Evolutionary conservation across 2,888 invertebrate species (phyloP).

Genomic region (Rhopalosiphum nymphaeae): DNA sequence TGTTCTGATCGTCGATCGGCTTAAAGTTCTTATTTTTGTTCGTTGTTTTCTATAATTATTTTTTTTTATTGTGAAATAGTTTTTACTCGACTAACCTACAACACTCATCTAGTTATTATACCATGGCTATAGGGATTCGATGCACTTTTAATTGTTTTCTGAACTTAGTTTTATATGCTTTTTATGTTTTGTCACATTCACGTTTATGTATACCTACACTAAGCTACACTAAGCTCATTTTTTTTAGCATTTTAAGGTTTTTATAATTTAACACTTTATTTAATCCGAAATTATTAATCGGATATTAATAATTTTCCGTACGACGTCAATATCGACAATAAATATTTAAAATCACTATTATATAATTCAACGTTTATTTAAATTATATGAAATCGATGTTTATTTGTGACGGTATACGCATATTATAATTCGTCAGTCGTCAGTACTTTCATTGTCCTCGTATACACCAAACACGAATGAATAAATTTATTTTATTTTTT

Average conservation of each 20-base stretch:
- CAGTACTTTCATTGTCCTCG: not conserved
- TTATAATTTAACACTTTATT: not conserved
- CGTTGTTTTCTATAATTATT: not conserved
- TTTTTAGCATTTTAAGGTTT: too few species aligned
- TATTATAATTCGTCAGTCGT: not conserved
- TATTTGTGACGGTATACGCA: not conserved
- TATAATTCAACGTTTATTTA: not conserved
- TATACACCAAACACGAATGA: not conserved
- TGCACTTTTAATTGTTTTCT: too few species aligned
- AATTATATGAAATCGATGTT: not conserved
- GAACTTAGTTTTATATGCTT: not conserved
- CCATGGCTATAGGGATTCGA: too few species aligned
- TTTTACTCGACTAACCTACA: too few species aligned
- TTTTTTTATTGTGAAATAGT: not conserved
- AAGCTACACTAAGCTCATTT: too few species aligned
- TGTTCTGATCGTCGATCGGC: not conserved
- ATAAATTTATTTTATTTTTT: slow-evolving; percentile 1
- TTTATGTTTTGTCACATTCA: not conserved
- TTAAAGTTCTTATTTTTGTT: not conserved
- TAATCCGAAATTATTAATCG: not conserved
- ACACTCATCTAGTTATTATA: too few species aligned
- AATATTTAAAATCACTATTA: not conserved
- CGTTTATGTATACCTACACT: too few species aligned
- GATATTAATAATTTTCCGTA: not conserved
- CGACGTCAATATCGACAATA: not conserved